These are phyloP conservation scores for Cephonodes hylas DNA, from an alignment of 2,888 invertebrate genomes.

Conservation along the genomic window DNA sequence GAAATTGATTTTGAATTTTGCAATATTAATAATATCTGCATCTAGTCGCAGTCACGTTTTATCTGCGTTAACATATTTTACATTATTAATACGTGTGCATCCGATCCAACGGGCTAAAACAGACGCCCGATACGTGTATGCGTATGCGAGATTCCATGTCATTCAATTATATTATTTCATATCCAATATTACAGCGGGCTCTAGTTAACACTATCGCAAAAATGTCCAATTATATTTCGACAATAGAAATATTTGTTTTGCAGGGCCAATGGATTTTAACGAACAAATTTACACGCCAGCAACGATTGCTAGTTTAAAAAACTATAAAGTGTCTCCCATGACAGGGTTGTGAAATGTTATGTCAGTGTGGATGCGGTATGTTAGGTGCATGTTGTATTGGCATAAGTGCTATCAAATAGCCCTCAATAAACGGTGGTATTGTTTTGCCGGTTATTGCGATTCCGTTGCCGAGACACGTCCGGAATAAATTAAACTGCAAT, in stretches of 20 bases:
- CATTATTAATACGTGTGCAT: background rate
- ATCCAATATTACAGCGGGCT: background rate
- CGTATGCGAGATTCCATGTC: background rate
- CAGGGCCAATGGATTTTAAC: background rate
- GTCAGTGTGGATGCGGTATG: background rate
- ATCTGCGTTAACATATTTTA: background rate
- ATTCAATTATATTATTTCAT: conserved; percentile 1
- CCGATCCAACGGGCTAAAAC: background rate
- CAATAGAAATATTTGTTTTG: background rate
- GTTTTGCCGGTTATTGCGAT: conserved; percentile 78
- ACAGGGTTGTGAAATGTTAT: background rate
- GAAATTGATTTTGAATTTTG: conserved; percentile 23
- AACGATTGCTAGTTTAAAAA: background rate
- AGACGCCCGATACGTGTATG: background rate
- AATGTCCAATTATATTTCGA: background rate
- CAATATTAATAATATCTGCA: conserved; percentile 20
- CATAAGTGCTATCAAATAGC: conserved; percentile 60
- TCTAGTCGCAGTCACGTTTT: background rate
- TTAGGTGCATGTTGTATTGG: conserved; percentile 27
- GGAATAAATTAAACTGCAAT: conserved; percentile 80
- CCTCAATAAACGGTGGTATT: conserved; percentile 68
- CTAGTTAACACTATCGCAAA: background rate
- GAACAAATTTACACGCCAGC: background rate
- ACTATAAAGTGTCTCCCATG: background rate
- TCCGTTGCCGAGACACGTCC: conserved; percentile 78